phyloP scores from a whole-genome alignment of 2,888 invertebrate genomes.

The Cetonia aurata region DNA sequence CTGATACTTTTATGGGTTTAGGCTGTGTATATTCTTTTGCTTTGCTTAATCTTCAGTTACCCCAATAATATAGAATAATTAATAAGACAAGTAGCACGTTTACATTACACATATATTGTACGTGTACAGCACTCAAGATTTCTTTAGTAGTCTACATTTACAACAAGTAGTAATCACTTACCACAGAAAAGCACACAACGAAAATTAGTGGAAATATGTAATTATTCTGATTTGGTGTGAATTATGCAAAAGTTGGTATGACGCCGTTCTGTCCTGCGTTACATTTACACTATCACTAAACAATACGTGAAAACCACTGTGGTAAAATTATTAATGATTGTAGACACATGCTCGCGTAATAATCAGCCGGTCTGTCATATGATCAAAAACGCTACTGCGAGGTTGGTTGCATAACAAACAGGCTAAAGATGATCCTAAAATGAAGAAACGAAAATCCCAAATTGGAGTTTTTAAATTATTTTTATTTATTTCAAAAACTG shows the following conservation, averaged over 20 bases:
- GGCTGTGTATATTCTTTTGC: too few species aligned
- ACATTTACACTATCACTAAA: constrained; percentile 24
- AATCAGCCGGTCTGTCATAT: constrained; percentile 8
- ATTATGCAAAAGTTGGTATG: constrained; percentile 10
- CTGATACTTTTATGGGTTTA: too few species aligned
- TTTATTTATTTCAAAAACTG: neutral
- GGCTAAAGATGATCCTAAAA: too few species aligned
- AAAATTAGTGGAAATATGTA: neutral
- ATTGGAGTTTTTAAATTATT: too few species aligned
- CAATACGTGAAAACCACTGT: neutral
- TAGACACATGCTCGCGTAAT: neutral
- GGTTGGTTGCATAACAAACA: constrained; percentile 1
- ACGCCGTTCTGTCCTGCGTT: constrained; percentile 2
- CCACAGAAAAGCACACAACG: constrained; percentile 3
- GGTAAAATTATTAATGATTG: neutral
- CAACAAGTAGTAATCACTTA: neutral
- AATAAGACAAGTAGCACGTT: neutral
- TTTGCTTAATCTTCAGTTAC: neutral
- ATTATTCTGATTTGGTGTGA: neutral
- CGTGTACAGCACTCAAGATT: neutral
- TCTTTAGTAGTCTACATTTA: neutral
- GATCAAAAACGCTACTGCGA: neutral
- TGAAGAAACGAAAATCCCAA: too few species aligned
- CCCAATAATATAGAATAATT: neutral
- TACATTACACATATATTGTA: neutral